Base-by-base conservation (phyloP, 1,140 invertebrate genomes). In the Caenorhabditis latens region DNA sequence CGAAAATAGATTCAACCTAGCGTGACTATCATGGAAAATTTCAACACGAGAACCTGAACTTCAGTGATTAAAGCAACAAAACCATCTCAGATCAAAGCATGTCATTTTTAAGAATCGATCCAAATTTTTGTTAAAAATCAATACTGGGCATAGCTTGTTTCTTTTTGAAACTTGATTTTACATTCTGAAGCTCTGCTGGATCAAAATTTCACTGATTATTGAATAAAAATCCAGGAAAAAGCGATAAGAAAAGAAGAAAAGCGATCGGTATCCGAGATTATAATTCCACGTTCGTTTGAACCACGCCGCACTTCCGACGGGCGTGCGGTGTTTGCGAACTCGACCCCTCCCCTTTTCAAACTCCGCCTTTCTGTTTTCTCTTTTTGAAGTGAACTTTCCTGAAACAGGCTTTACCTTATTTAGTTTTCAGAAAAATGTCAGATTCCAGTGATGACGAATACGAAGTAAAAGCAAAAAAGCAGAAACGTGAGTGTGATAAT, bases 201-300 rank as follows among this genome's bases (percentile, higher is more conserved):
- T 16, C 9, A 14, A 53, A 14, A 11, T 8, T 53, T 5, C 50
- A 8, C 57, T 16, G 1, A 13, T 53, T 19, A 16, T 65, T 2
- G 9, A 24, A n/a, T 13, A 50, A 79, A 50, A 50, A 11, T 11
- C 13, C 50, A 53, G 46, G 14, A 79, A 79, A 79, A 24, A 16
- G 65, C 7, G 40, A 71, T 43, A 71, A 46, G 5, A 43, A 43
- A 2, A 16, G 42, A 46, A 4, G 65, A 71, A 71, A 71, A 71
- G 42, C 65, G 65, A 71, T 71, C 40, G 9, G 19, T 4, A 71
- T 43, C 42, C 65, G 21, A 40, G 46, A 50, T 50, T 50, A 79
- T n/a, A 79, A 79, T 79, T 48, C 71, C 71, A 79, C 71, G 71
- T 79, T 79, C 71, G 71, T 11, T 50, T 24, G 5, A 24, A 79